These are phyloP conservation scores for Aleiodes testaceus DNA, from an alignment of 2,888 invertebrate genomes.

Conservation along the genomic window DNA sequence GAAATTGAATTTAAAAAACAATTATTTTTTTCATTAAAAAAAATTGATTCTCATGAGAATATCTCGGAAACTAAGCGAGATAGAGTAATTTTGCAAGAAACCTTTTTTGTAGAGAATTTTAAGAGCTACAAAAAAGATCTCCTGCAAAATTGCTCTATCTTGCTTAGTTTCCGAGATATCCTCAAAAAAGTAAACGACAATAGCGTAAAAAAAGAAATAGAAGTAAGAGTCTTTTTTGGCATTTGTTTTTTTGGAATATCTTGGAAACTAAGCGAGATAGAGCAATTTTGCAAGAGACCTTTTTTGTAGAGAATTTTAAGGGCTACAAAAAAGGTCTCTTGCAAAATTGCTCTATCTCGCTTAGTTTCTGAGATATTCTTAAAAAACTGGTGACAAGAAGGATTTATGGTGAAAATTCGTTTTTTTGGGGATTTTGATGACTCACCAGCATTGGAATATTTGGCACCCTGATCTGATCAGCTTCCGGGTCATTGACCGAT, in stretches of 20 bases:
- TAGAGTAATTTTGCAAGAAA: not conserved
- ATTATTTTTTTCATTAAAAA: no score
- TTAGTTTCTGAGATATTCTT: no score
- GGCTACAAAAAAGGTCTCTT: not conserved
- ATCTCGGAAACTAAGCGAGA: no score
- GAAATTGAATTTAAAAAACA: conserved; percentile 45
- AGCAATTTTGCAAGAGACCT: not conserved
- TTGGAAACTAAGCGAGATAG: no score
- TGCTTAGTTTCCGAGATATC: no score
- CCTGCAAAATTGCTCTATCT: not conserved
- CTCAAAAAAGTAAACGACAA: no score
- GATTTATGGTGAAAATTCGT: no score
- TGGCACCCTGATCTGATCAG: conserved; percentile 78
- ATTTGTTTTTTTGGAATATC: no score
- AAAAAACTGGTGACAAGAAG: not conserved
- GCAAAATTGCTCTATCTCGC: not conserved
- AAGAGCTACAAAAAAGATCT: not conserved
- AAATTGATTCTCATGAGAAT: no score
- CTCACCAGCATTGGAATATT: conserved; percentile 84
- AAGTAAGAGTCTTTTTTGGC: no score
- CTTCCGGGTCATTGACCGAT: conserved; percentile 79
- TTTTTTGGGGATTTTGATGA: conserved; percentile 12
- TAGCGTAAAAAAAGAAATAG: no score
- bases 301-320: not conserved
- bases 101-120: not conserved